A percentile compares a stretch with the other conserved stretches of the same genome.
Conservation (phyloP, 2,113 vertebrate genomes). For the Argyrosomus japonicus region DNA sequence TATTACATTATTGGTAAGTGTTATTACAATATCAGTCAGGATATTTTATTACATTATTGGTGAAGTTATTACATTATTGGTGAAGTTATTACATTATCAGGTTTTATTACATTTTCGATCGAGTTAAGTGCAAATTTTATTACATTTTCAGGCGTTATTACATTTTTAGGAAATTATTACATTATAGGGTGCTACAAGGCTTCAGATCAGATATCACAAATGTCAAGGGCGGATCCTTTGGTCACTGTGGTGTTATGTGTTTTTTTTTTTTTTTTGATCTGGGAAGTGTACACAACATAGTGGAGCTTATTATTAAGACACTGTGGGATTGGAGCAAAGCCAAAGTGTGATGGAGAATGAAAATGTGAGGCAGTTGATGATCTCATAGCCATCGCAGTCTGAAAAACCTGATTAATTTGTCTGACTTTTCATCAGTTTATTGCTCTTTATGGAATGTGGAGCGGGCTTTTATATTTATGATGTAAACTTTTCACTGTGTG, state of each 20-base stretch:
- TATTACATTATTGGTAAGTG: too few relatives aligned
- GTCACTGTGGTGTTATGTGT: background rate
- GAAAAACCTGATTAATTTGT: background rate
- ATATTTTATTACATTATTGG: too few relatives aligned
- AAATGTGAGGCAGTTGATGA: background rate
- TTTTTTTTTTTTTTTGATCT: background rate
- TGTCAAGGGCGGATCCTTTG: conserved; percentile 9
- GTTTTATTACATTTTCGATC: too few relatives aligned
- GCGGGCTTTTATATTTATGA: background rate
- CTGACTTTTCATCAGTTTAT: background rate
- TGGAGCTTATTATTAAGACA: background rate
- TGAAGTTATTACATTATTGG: too few relatives aligned
- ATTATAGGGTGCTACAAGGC: too few relatives aligned
- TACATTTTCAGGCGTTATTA: too few relatives aligned
- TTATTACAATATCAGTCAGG: too few relatives aligned
- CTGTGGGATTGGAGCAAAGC: background rate
- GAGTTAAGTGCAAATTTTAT: too few relatives aligned
- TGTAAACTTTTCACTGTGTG: background rate
- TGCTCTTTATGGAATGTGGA: background rate
- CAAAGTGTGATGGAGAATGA: background rate
- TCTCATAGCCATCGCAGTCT: background rate
- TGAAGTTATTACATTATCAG: too few relatives aligned
- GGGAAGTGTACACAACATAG: background rate
- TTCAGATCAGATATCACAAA: conserved; percentile 8
- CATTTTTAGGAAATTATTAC: too few relatives aligned